phyloP scores from a whole-genome alignment of 2,797 vertebrate species.

The Martes flavigula region DNA sequence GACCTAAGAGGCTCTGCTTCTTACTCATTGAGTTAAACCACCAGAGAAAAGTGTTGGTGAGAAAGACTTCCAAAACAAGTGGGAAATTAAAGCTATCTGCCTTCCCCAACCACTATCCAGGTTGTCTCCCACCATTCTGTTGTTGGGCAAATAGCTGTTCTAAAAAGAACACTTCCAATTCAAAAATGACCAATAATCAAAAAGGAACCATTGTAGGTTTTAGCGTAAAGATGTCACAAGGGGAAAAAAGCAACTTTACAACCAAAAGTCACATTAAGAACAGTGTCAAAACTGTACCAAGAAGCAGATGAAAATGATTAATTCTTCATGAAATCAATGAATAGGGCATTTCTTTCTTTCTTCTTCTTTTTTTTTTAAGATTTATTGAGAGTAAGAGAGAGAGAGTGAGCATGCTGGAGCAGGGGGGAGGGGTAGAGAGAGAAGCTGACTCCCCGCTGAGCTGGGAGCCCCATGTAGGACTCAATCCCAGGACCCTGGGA shows the following conservation, averaged over 20 bases:
- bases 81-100: neutral
- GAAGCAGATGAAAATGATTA: neutral
- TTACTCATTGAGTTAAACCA: neutral
- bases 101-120: neutral
- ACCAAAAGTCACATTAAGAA: neutral
- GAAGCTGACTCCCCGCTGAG: too few relatives aligned
- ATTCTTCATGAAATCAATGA: neutral
- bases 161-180: neutral
- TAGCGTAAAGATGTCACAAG: neutral
- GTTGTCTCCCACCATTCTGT: neutral
- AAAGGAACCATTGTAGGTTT: neutral
- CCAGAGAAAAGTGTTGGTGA: neutral
- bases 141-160: neutral
- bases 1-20: neutral
- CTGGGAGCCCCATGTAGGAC: too few relatives aligned
- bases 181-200: neutral
- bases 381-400: too few relatives aligned
- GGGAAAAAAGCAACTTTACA: neutral
- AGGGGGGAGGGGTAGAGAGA: too few relatives aligned
- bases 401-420: too few relatives aligned
- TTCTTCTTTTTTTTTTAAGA: too few relatives aligned
- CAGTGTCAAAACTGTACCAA: neutral
- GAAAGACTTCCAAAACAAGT: neutral
- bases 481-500: too few relatives aligned
- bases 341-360: neutral